phyloP scores from a whole-genome alignment of 2,888 invertebrate genomes.

The Caenorhabditis sp. region DNA sequence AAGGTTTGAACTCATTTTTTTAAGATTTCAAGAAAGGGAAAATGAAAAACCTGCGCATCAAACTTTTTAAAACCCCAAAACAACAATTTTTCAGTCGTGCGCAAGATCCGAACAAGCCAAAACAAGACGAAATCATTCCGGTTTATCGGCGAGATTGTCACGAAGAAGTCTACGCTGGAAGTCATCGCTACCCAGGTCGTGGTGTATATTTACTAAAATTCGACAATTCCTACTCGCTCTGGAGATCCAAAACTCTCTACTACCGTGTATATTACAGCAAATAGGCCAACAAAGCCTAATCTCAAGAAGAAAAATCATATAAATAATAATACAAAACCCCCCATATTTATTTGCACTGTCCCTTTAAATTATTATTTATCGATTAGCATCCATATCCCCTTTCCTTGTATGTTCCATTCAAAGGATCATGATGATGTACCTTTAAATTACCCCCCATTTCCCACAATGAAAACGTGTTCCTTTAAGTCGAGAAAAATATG shows the following conservation, averaged over 20 bases:
- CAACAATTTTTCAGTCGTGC: background rate
- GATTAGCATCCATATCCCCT: no score
- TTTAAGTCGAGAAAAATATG: no score
- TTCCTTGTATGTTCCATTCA: no score
- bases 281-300: constrained; percentile 24
- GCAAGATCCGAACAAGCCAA: constrained; percentile 73
- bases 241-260: constrained; percentile 98
- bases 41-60: no score
- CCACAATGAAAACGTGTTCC: no score
- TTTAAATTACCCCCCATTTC: no score
- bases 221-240: constrained; percentile 97
- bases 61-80: no score
- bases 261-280: constrained; percentile 93
- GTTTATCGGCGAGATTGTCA: constrained; percentile 95
- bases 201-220: constrained; percentile 98
- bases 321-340: background rate
- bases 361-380: background rate
- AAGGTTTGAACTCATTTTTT: no score
- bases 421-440: no score
- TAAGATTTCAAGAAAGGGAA: no score
- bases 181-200: constrained; percentile 93
- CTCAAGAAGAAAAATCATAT: background rate
- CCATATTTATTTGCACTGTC: background rate
- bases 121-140: constrained; percentile 85
- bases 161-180: constrained; percentile 95